phyloP scores from a whole-genome alignment of 2,113 vertebrate genomes.

The Cyprinodon variegatus region DNA sequence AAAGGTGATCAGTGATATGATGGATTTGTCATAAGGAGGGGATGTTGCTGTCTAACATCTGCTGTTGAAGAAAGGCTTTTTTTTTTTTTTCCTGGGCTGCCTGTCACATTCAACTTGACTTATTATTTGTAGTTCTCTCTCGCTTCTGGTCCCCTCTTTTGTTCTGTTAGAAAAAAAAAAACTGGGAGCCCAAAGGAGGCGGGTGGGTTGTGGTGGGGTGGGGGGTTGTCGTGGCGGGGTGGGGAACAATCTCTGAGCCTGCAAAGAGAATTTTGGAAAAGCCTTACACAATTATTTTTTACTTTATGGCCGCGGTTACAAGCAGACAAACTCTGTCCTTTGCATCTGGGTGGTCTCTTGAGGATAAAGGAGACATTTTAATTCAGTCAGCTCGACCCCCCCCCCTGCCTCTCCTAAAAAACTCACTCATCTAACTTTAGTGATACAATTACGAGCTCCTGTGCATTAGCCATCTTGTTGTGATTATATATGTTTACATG shows the following conservation, averaged over 20 bases:
- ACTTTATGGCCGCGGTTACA: conserved; percentile 34
- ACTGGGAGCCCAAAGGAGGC: conserved; percentile 17
- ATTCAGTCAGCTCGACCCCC: conserved; percentile 63
- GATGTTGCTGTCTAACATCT: conserved; percentile 61
- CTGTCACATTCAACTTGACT: conserved; percentile 58
- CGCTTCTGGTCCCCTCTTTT: conserved; percentile 22
- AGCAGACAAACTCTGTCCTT: conserved; percentile 50
- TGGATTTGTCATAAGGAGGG: conserved; percentile 62
- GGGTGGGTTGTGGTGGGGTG: neutral
- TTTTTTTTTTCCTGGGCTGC: conserved; percentile 27
- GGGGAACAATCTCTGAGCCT: conserved; percentile 18
- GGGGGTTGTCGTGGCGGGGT: neutral
- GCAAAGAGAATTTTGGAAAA: conserved; percentile 45
- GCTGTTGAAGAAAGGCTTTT: conserved; percentile 54
- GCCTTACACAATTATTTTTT: conserved; percentile 57
- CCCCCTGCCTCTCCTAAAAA: conserved; percentile 31
- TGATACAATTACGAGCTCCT: conserved; percentile 68
- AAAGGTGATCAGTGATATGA: conserved; percentile 59
- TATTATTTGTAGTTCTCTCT: conserved; percentile 41
- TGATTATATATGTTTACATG: conserved; percentile 78
- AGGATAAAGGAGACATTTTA: conserved; percentile 67
- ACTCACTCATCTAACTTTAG: conserved; percentile 66
- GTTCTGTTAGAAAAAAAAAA: conserved; percentile 13
- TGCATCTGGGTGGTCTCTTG: conserved; percentile 63
- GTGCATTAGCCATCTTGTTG: conserved; percentile 74